Conservation (phyloP, 1,140 invertebrate genomes). For the Thaumatotibia leucotreta region DNA sequence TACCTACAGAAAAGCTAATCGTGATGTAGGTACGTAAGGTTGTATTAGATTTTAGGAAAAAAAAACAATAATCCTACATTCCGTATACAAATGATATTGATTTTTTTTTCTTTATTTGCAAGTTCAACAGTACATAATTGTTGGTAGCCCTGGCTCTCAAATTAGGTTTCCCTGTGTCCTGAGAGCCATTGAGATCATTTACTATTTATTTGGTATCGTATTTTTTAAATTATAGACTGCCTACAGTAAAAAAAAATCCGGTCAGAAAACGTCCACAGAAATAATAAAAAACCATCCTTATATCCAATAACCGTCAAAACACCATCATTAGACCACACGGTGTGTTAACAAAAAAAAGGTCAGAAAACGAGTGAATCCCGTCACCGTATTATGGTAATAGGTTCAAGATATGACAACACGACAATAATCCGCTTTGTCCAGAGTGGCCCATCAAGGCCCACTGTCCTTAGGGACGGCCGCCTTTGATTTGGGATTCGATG, state of each 20-base stretch:
- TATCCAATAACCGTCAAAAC: conserved; percentile 20
- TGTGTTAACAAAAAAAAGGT: conserved; percentile 32
- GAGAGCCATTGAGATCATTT: too few species aligned
- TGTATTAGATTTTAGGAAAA: background rate
- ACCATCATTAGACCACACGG: conserved; percentile 49
- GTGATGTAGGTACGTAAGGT: background rate
- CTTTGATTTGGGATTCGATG: conserved; percentile 70
- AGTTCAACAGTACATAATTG: too few species aligned
- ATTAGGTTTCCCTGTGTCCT: too few species aligned
- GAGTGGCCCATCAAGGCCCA: conserved; percentile 49
- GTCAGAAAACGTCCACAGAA: conserved; percentile 22
- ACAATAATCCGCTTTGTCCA: conserved; percentile 68
- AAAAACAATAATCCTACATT: background rate
- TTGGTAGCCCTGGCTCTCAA: too few species aligned
- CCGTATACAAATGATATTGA: conserved; percentile 25
- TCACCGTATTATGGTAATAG: conserved; percentile 65
- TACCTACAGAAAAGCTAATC: background rate
- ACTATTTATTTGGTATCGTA: too few species aligned
- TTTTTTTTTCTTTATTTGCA: too few species aligned
- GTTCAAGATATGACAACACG: conserved; percentile 58
- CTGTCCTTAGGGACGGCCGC: conserved; percentile 45
- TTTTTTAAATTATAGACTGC: too few species aligned
- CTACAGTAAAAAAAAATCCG: background rate
- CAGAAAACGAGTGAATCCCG: conserved; percentile 54
- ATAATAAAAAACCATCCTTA: background rate